Percentiles rank a stretch among this genome's conserved stretches.
These are phyloP conservation scores for Capra hircus DNA, from an alignment of 2,113 vertebrate species.

Conservation along the genomic window DNA sequence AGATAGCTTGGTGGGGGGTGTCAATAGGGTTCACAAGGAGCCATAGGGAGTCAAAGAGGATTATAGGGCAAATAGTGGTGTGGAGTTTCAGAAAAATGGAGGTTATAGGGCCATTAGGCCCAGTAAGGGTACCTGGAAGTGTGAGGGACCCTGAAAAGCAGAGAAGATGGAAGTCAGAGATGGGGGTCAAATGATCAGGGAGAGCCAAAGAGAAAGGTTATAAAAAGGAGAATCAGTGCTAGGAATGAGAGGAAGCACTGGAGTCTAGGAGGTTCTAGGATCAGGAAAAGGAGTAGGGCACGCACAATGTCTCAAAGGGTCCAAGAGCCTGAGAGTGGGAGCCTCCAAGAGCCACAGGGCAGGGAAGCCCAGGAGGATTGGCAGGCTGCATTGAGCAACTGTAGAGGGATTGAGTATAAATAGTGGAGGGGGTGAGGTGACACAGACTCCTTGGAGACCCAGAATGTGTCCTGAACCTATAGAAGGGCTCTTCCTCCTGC, in stretches of 20 bases:
- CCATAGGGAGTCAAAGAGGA: neutral
- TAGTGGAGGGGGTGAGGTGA: neutral
- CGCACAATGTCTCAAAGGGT: neutral
- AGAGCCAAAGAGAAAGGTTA: neutral
- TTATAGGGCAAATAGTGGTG: neutral
- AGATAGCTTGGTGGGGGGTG: neutral
- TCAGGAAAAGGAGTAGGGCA: neutral
- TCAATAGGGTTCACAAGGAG: neutral
- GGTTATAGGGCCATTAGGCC: neutral
- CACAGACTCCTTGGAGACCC: neutral
- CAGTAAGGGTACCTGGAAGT: neutral
- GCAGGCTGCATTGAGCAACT: neutral
- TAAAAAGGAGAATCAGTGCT: neutral
- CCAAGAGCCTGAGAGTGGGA: neutral
- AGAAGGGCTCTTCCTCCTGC: neutral
- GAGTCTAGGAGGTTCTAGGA: neutral
- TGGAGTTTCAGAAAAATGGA: neutral
- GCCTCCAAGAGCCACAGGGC: neutral
- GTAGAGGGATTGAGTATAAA: neutral
- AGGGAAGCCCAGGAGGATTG: neutral
- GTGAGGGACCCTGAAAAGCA: neutral
- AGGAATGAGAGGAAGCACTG: neutral
- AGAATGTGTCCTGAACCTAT: neutral
- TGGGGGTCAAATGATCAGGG: neutral
- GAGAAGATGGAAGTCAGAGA: slow-evolving; percentile 4